Evolutionary conservation across 2,113 vertebrate species (phyloP), one percentile per base, ranked within the genome.

Genomic region (Grammomys surdaster): DNA sequence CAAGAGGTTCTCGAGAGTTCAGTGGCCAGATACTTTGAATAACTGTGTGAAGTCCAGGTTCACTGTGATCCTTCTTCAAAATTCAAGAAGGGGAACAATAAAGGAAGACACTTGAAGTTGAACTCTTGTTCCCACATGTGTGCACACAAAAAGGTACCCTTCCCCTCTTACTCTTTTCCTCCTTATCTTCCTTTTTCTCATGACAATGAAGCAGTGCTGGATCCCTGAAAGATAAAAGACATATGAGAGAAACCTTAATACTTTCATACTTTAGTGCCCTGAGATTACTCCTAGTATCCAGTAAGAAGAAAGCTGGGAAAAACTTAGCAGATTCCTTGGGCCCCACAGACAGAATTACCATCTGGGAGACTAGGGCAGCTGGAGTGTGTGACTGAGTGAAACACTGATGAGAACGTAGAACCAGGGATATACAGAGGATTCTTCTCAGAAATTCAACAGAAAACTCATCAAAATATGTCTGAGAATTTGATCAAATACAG

Each of bases 351-450:
- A 36, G 19, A 54, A 12, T 40, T 33, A 51, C 22, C 65, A 19
- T 73, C 0, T 90, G 4, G 43, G 13, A 80, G 46, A 54, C 24
- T 3, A 80, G 43, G 22, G 56, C 4, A 51, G 10, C 0, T 13
- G 13, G 20, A 22, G 20, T 16, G 9, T 24, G 3, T 85, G 14
- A 7, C 7, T 46, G 46, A 63, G 11, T 43, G 20, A 3, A 33
- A 0, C 16, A 11, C 28, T 82, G 3, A 80, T 5, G 33, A 89
- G 43, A 43, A 78, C 6, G 4, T 19, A 48, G 40, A 88, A 63
- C 7, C 33, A 28, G 82, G n/a, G 0, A 20, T 51, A 7, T 5
- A 13, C 12, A 54, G 7, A 54, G 4, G 1, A 2, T 48, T 3
- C 26, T 22, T 24, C 7, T 85, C 20, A 54, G 58, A 24, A 91